Evolutionary conservation across 1,140 invertebrate genomes (phyloP).

Genomic region (Pollicipes pollicipes): DNA sequence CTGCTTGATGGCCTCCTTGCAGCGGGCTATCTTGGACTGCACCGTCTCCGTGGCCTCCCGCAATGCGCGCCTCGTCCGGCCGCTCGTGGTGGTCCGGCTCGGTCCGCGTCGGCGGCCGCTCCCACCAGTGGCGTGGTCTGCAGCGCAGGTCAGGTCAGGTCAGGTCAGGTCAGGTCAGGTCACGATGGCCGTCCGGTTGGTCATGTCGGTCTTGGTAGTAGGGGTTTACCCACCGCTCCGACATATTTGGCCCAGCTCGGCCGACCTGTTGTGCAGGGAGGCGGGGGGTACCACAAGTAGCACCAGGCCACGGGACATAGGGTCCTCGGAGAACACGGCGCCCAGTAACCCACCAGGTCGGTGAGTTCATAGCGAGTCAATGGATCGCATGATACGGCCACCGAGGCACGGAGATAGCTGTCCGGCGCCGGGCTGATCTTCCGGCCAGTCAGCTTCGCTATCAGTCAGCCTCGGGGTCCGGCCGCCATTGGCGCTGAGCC

Average conservation of each 20-base stretch:
- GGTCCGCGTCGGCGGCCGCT: conserved; percentile 12
- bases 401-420: too few relatives aligned
- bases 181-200: conserved; percentile 14
- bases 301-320: background rate
- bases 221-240: too few relatives aligned
- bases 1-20: conserved; percentile 67
- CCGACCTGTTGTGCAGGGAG: too few relatives aligned
- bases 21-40: conserved; percentile 66
- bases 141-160: background rate
- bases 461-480: too few relatives aligned
- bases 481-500: too few relatives aligned
- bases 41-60: conserved; percentile 60
- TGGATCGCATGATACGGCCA: too few relatives aligned
- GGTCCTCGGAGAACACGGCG: background rate
- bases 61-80: conserved; percentile 20
- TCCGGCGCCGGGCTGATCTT: too few relatives aligned
- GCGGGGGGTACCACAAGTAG: background rate
- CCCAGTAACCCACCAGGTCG: background rate
- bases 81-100: conserved; percentile 12
- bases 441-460: too few relatives aligned
- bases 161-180: conserved; percentile 10
- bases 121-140: conserved; percentile 6
- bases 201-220: background rate
- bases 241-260: too few relatives aligned
- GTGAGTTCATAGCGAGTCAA: background rate